A percentile compares a stretch with the other conserved stretches of the same genome.
phyloP scores from a whole-genome alignment of 1,140 invertebrate genomes.

The Drosophila truncata region DNA sequence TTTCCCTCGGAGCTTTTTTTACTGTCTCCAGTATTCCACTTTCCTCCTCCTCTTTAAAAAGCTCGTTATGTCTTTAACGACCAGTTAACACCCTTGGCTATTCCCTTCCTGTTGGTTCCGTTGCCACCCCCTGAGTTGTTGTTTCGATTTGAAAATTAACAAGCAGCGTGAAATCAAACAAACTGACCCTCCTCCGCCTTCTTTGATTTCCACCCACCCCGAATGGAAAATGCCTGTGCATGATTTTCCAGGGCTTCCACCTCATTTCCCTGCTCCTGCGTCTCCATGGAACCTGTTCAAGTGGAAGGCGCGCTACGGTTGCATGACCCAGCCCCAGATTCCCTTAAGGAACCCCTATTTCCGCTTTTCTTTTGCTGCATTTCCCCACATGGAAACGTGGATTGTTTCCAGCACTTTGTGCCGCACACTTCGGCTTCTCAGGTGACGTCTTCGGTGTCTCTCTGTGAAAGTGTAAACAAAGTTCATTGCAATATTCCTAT shows the following conservation, averaged over 20 bases:
- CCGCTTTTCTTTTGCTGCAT: slow-evolving; percentile 7
- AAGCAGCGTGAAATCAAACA: slow-evolving; percentile 71
- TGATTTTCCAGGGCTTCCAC: slow-evolving; percentile 31
- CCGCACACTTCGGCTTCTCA: slow-evolving; percentile 29
- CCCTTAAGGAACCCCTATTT: not conserved
- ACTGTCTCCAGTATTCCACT: not conserved
- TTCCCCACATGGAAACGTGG: slow-evolving; percentile 9
- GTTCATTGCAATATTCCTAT: slow-evolving; percentile 22
- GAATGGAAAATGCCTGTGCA: slow-evolving; percentile 34
- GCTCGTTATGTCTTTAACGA: slow-evolving; percentile 69
- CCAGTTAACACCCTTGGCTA: slow-evolving; percentile 60
- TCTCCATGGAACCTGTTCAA: slow-evolving; percentile 54
- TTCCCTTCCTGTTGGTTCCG: slow-evolving; percentile 3
- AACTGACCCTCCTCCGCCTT: slow-evolving; percentile 56
- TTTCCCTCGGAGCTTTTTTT: slow-evolving; percentile 9
- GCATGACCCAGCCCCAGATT: slow-evolving; percentile 29
- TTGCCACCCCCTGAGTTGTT: slow-evolving; percentile 39
- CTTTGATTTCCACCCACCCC: not conserved
- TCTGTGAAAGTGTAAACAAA: slow-evolving; percentile 39
- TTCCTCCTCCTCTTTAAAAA: slow-evolving; percentile 9
- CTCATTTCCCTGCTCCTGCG: slow-evolving; percentile 33
- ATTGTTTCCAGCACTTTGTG: slow-evolving; percentile 17
- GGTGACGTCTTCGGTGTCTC: slow-evolving; percentile 6
- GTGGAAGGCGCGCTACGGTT: slow-evolving; percentile 53
- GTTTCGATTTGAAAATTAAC: slow-evolving; percentile 71